These are phyloP conservation scores for Anodontia alba DNA, from an alignment of 2,888 invertebrate species.

Conservation along the genomic window DNA sequence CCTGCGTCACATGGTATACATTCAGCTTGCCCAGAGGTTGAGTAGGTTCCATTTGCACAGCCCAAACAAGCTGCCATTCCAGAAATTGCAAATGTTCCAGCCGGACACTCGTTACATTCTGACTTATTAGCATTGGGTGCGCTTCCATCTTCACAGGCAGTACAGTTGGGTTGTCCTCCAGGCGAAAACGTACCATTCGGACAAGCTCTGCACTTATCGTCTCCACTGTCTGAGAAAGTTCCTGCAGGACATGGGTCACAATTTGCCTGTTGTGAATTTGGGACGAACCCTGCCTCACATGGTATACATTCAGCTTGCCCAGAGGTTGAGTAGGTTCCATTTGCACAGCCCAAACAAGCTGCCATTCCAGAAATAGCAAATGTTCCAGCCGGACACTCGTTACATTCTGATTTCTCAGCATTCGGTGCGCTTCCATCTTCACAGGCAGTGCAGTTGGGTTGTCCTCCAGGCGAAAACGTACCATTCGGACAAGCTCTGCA, in stretches of 20 bases:
- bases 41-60: not conserved
- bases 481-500: not conserved
- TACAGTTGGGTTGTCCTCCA: not conserved
- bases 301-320: not conserved
- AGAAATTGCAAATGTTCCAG: not conserved
- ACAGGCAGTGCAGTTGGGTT: not conserved
- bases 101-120: not conserved
- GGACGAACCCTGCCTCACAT: not conserved
- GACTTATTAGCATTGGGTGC: not conserved
- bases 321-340: not conserved
- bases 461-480: not conserved
- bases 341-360: too few species aligned
- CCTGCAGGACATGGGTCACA: not conserved
- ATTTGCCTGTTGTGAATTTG: not conserved
- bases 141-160: not conserved
- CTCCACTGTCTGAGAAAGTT: not conserved
- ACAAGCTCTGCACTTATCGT: not conserved
- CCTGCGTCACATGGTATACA: not conserved
- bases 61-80: too few species aligned
- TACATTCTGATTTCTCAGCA: not conserved
- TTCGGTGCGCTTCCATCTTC: not conserved
- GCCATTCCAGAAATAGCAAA: too few species aligned
- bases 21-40: not conserved
- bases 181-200: not conserved
- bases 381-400: not conserved